Evolutionary conservation across 1,140 invertebrate genomes (phyloP).

Genomic region (Diprion similis): DNA sequence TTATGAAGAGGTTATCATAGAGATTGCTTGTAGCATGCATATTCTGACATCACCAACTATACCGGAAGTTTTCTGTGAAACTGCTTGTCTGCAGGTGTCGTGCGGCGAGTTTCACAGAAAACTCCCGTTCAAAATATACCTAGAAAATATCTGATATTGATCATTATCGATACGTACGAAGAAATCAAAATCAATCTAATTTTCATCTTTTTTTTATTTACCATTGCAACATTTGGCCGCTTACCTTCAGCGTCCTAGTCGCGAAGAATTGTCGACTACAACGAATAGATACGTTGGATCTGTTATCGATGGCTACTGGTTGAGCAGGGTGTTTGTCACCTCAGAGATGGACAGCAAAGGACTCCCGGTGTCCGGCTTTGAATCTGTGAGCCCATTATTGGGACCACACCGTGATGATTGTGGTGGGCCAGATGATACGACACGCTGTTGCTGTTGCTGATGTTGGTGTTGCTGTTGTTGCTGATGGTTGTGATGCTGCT

Average conservation of each 20-base stretch:
- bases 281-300: no score
- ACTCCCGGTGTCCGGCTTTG: slow-evolving; percentile 75
- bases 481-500: slow-evolving; percentile 40
- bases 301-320: slow-evolving; percentile 63
- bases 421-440: slow-evolving; percentile 50
- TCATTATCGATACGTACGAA: not conserved
- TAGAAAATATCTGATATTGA: not conserved
- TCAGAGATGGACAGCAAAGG: slow-evolving; percentile 83
- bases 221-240: not conserved
- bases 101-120: no score
- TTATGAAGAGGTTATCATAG: no score
- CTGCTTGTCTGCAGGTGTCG: no score
- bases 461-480: slow-evolving; percentile 49
- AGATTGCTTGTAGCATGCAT: no score
- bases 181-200: slow-evolving; percentile 1
- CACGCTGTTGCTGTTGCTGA: slow-evolving; percentile 50
- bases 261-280: no score
- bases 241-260: slow-evolving; percentile 34
- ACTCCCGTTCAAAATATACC: not conserved
- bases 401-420: slow-evolving; percentile 50
- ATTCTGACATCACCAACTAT: no score
- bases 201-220: not conserved
- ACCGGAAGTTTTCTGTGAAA: no score
- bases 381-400: slow-evolving; percentile 59
- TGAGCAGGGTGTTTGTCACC: slow-evolving; percentile 81